Conservation (phyloP, 2,888 invertebrate genomes). For the Alentia gelatinosa region DNA sequence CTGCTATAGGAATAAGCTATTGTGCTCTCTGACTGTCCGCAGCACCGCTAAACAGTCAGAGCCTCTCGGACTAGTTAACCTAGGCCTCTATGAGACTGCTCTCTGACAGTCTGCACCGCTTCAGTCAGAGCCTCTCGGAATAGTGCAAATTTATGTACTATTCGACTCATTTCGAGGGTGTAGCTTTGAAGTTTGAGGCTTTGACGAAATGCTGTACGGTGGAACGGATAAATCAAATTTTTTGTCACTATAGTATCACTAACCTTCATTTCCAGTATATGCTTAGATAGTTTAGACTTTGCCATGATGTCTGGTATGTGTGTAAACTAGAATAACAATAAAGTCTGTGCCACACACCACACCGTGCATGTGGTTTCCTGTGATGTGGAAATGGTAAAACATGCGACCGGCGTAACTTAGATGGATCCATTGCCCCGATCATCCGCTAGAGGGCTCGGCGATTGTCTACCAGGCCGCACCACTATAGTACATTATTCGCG, state of each 20-base stretch:
- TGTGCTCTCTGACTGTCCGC: too few relatives aligned
- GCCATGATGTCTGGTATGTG: background rate
- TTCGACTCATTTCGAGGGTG: too few relatives aligned
- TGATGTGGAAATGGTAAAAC: background rate
- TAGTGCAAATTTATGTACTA: background rate
- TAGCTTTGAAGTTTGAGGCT: background rate
- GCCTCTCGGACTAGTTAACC: too few relatives aligned
- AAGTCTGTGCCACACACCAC: background rate
- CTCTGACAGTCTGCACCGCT: too few relatives aligned
- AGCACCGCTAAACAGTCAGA: too few relatives aligned
- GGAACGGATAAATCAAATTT: background rate
- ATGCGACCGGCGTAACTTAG: background rate
- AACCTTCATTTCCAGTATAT: constrained; percentile 33
- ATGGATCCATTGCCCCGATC: too few relatives aligned
- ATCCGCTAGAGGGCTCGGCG: too few relatives aligned
- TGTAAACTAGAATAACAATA: background rate
- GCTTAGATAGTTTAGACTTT: constrained; percentile 27
- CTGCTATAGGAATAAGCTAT: too few relatives aligned
- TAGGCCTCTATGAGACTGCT: too few relatives aligned
- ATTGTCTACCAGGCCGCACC: too few relatives aligned
- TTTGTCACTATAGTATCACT: background rate
- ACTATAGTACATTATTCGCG: too few relatives aligned
- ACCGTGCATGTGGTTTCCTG: too few relatives aligned
- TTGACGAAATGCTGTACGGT: background rate
- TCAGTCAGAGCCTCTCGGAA: background rate